Conservation (phyloP, 2,797 vertebrate species). For the Cercopithecus petaurista region DNA sequence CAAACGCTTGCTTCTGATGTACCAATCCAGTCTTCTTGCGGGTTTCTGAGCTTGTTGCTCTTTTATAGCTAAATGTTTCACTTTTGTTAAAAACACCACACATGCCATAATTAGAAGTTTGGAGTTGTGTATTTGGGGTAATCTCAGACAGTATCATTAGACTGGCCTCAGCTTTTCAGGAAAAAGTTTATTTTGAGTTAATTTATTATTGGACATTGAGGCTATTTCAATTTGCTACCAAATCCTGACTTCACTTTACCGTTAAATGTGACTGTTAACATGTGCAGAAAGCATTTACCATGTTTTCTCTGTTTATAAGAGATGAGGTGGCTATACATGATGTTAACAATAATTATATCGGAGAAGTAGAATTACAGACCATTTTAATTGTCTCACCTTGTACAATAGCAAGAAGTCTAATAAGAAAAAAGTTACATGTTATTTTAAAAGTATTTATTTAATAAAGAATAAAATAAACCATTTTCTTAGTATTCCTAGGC, state of each 20-base stretch:
- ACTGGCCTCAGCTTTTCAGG: conserved; percentile 12
- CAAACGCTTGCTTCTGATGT: background rate
- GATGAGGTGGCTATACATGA: background rate
- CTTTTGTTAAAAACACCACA: background rate
- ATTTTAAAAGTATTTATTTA: conserved; percentile 34
- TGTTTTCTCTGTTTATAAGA: conserved; percentile 11
- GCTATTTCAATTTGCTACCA: conserved; percentile 25
- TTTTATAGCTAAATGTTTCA: conserved; percentile 1
- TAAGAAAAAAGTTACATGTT: background rate
- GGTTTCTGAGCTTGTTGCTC: background rate
- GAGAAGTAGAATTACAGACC: background rate
- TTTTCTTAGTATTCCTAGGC: conserved; percentile 64
- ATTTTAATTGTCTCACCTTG: conserved; percentile 41
- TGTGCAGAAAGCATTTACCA: conserved; percentile 76
- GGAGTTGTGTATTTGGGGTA: background rate
- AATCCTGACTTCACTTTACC: conserved; percentile 38
- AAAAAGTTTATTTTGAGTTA: conserved; percentile 10
- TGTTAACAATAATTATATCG: background rate
- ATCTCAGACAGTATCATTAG: background rate
- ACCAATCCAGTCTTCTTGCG: background rate
- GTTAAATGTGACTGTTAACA: conserved; percentile 62
- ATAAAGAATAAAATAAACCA: conserved; percentile 40
- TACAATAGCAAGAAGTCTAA: background rate
- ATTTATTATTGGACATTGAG: conserved; percentile 17
- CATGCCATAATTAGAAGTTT: background rate